Evolutionary conservation across 2,113 vertebrate species (phyloP), one percentile per base, ranked within the genome.

Genomic region (Todiramphus chloris): DNA sequence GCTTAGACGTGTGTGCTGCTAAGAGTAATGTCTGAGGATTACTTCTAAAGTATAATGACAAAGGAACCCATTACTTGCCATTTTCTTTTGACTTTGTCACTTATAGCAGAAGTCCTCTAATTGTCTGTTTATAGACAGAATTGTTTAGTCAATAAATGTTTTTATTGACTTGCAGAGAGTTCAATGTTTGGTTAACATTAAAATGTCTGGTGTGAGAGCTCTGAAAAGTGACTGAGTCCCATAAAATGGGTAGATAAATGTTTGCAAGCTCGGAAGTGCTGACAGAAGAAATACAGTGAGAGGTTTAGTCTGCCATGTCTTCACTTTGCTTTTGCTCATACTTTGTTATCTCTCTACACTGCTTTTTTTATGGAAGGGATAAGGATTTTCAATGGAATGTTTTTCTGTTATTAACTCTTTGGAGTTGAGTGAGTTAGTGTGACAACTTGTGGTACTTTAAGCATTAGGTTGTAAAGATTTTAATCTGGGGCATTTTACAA

Each of bases 101-200:
- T 92, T 91, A 62, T 67, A 92, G 91, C 72, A 87, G 50, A 62
- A 95, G 73, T 91, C 70, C 55, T 96, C 25, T 93, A 92, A 90
- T 94, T 89, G 78, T 91, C 84, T 92, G 83, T 95, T 93, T 88
- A 92, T 93, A 80, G 90, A 89, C 93, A 79, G 89, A 72, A 88
- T 95, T 77, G 80, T 90, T 95, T 56, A 95, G 90, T 87, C 90
- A 97, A 97, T 90, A 83, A 88, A 90, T 13, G 16, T 78, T 94
- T 94, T 95, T 92, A 96, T 95, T 90, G 93, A 90, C 87, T 90
- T 86, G 41, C 5, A 77, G 59, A 25, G 39, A 94, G 37, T 56
- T 88, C 78, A 89, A 44, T 94, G 93, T 88, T 94, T 87, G 85
- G 69, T 92, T 95, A 91, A 83, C 66, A 67, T 79, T 56, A 85